phyloP scores from a whole-genome alignment of 2,888 invertebrate genomes.

The Nemotelus pantherinus region DNA sequence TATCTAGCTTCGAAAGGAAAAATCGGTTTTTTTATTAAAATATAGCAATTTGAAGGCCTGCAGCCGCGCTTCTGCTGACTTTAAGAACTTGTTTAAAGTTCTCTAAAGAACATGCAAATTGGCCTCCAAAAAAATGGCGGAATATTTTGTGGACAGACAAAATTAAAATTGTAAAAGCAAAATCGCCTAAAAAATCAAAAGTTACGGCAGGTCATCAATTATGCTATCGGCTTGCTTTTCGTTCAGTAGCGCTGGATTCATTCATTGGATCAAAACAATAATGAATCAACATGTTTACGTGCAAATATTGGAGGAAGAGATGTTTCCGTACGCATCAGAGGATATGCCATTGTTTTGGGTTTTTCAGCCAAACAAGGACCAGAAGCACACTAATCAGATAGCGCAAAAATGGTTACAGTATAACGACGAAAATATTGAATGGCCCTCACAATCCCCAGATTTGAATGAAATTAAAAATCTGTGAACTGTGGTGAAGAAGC shows the following conservation, averaged over 20 bases:
- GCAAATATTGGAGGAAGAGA: constrained; percentile 48
- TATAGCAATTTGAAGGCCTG: no score
- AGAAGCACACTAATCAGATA: constrained; percentile 32
- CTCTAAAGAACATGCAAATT: no score
- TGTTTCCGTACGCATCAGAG: constrained; percentile 49
- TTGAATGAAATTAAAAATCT: constrained; percentile 48
- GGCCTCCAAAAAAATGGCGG: no score
- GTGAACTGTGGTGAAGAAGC: constrained; percentile 40
- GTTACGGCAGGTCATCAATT: constrained; percentile 50
- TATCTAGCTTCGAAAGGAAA: no score
- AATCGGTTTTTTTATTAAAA: no score
- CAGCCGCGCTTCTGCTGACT: no score
- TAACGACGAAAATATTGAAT: constrained; percentile 39
- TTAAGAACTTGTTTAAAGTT: not conserved
- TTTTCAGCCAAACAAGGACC: constrained; percentile 49
- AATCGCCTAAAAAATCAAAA: constrained; percentile 46
- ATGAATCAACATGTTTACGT: constrained; percentile 51
- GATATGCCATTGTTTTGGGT: constrained; percentile 51
- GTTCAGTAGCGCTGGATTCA: constrained; percentile 50
- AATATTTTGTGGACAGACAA: no score
- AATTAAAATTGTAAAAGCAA: no score
- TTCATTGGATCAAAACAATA: constrained; percentile 48
- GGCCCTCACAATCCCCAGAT: constrained; percentile 46
- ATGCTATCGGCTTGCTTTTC: constrained; percentile 52
- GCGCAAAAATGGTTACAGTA: constrained; percentile 31